Evolutionary conservation across 2,888 invertebrate genomes (phyloP).

Genomic region (Coleophora deauratella): DNA sequence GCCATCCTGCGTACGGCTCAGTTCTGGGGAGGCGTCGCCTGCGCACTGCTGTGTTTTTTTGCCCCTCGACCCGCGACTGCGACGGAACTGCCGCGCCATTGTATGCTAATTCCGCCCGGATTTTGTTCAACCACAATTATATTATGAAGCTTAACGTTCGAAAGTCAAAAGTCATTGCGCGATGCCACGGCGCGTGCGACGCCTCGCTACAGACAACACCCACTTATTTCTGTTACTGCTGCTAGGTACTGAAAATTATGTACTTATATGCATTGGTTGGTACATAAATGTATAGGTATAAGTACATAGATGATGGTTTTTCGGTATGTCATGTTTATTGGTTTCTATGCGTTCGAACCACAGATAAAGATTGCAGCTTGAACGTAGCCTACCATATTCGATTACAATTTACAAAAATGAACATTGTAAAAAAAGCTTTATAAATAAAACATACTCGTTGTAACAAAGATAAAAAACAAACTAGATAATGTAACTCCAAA

Average conservation of each 20-base stretch:
- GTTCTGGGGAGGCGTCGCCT: constrained; percentile 11
- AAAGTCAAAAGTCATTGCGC: constrained; percentile 69
- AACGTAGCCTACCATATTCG: no score
- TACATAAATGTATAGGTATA: no score
- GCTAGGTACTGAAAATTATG: constrained; percentile 12
- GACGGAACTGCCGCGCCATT: constrained; percentile 64
- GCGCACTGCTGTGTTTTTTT: constrained; percentile 51
- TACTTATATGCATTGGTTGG: constrained; percentile 11
- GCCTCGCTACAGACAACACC: constrained; percentile 7
- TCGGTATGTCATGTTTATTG: no score
- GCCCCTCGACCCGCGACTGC: constrained; percentile 52
- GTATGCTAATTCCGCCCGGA: constrained; percentile 71
- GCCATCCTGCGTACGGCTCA: constrained; percentile 7
- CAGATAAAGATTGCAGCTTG: no score
- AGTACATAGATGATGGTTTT: no score
- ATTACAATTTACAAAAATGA: no score
- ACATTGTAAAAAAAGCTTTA: no score
- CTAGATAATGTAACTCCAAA: no score
- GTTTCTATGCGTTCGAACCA: no score
- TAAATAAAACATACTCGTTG: no score
- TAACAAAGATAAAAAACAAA: no score
- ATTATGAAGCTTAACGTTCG: constrained; percentile 68
- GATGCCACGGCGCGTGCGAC: constrained; percentile 19
- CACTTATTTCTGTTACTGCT: neutral
- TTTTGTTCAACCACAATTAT: constrained; percentile 72